Conservation (phyloP, 2,888 invertebrate species). For the Cybosia mesomella region DNA sequence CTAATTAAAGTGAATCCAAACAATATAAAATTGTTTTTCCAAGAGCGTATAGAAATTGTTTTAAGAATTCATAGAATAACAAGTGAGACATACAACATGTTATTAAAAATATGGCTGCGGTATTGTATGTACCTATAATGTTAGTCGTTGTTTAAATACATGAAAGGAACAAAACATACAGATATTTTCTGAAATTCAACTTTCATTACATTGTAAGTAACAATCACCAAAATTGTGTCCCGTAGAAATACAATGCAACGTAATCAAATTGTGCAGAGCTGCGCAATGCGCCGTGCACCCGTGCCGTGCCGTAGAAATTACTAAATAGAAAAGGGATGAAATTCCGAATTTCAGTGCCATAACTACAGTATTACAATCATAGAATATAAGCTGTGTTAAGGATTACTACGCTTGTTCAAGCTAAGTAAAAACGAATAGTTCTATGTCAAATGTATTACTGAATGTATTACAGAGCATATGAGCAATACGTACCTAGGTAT, state of each 20-base stretch:
- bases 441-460: too few species aligned
- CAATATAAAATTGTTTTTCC: background rate
- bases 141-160: background rate
- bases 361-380: background rate
- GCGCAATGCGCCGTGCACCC: constrained; percentile 13
- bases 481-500: background rate
- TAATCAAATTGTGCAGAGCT: constrained; percentile 12
- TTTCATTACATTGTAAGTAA: background rate
- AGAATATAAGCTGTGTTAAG: background rate
- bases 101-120: background rate
- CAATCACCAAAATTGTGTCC: background rate
- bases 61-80: background rate
- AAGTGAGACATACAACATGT: background rate
- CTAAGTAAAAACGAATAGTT: background rate
- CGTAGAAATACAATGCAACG: background rate
- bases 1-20: background rate
- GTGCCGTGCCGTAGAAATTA: too few species aligned
- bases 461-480: background rate
- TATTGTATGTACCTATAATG: background rate
- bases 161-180: background rate
- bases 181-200: background rate
- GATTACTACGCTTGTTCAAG: background rate
- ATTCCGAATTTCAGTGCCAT: background rate
- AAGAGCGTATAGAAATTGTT: background rate
- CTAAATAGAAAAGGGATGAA: background rate